phyloP scores from a whole-genome alignment of 2,113 vertebrate species.

The Theropithecus gelada region DNA sequence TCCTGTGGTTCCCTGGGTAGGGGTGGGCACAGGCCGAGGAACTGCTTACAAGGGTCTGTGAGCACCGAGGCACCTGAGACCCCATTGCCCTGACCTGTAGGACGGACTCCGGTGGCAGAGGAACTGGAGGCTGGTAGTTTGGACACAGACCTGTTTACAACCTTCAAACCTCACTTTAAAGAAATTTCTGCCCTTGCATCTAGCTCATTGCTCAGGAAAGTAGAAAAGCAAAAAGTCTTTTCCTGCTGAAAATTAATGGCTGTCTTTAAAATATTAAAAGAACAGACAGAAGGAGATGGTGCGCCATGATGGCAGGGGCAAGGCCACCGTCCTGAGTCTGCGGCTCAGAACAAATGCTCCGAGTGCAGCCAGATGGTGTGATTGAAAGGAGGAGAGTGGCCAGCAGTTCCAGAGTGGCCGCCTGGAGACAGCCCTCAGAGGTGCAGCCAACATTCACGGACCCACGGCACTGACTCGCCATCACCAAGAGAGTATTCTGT shows the following conservation, averaged over 20 bases:
- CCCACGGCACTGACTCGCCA: accelerated
- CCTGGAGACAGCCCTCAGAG: accelerated
- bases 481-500: accelerated
- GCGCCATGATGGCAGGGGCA: accelerated
- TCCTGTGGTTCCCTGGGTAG: accelerated
- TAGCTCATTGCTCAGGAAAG: background rate
- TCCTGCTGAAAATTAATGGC: background rate
- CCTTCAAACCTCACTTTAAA: background rate
- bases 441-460: accelerated
- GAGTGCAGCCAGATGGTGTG: background rate
- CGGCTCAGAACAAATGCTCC: background rate
- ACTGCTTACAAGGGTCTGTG: accelerated
- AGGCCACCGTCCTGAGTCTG: background rate
- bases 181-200: background rate
- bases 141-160: background rate
- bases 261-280: background rate
- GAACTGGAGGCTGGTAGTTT: background rate
- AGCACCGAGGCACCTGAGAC: accelerated
- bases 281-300: background rate
- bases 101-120: background rate
- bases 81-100: accelerated
- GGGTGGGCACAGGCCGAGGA: background rate
- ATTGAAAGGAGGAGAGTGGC: background rate
- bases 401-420: background rate
- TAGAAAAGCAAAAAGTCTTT: background rate